Conservation (phyloP, 2,797 vertebrate species). For the Percopsis omiscomaycus region DNA sequence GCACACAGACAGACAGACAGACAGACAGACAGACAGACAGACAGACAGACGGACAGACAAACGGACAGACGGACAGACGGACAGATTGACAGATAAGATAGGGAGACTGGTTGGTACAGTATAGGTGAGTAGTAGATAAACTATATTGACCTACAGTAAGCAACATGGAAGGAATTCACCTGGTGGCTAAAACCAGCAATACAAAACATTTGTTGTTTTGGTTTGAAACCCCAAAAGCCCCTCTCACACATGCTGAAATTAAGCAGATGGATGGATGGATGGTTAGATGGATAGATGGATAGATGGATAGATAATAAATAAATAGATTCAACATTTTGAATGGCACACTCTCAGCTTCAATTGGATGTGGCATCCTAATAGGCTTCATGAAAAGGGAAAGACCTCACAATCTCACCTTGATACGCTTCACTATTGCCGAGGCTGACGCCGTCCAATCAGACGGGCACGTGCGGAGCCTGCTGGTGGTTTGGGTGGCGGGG, state of each 20-base stretch:
- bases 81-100: neutral
- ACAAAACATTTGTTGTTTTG: too few relatives aligned
- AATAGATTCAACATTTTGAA: neutral
- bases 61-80: neutral
- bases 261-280: conserved; percentile 60
- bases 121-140: too few relatives aligned
- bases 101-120: neutral
- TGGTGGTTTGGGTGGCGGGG: conserved; percentile 11
- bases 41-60: neutral
- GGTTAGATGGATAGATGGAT: conserved; percentile 59
- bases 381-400: too few relatives aligned
- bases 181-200: too few relatives aligned
- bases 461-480: conserved; percentile 17
- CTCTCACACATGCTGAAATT: conserved; percentile 36
- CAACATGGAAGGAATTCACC: too few relatives aligned
- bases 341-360: neutral
- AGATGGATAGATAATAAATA: neutral
- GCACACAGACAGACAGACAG: neutral
- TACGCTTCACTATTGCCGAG: neutral
- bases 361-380: too few relatives aligned
- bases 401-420: too few relatives aligned
- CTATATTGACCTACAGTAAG: too few relatives aligned
- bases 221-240: conserved; percentile 39
- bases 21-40: neutral
- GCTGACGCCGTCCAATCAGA: conserved; percentile 16